Evolutionary conservation across 1,140 invertebrate species (phyloP).

Genomic region (Diprion similis): DNA sequence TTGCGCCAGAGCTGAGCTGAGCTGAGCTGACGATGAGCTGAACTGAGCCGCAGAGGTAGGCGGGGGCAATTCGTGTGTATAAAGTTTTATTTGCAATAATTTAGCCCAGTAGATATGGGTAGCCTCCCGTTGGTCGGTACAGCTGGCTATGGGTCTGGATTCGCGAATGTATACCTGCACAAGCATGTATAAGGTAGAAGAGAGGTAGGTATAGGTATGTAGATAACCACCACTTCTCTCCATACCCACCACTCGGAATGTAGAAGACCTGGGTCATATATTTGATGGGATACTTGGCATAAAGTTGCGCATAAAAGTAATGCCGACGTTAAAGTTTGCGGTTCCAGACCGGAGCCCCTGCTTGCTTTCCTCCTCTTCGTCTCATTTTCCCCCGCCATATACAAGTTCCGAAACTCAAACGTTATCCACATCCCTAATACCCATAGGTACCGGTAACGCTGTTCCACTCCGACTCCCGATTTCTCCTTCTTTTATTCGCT

Average conservation of each 20-base stretch:
- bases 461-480: conserved; percentile 24
- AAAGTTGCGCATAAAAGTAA: conserved; percentile 63
- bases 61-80: conserved; percentile 59
- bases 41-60: conserved; percentile 4
- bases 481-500: conserved; percentile 17
- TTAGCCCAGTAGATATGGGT: conserved; percentile 40
- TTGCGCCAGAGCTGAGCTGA: conserved; percentile 29
- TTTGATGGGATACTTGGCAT: conserved; percentile 63
- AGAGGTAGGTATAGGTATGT: conserved; percentile 12
- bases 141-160: not conserved
- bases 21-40: too few species aligned
- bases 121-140: not conserved
- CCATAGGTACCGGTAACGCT: too few species aligned
- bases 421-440: not conserved
- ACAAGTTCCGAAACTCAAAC: not conserved
- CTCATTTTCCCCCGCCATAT: conserved; percentile 10
- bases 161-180: too few species aligned
- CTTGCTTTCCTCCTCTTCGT: conserved; percentile 31
- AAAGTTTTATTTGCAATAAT: conserved; percentile 64
- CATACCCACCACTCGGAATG: conserved; percentile 32
- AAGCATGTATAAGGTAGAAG: not conserved
- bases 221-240: not conserved
- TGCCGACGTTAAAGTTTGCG: conserved; percentile 62
- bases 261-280: conserved; percentile 53
- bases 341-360: conserved; percentile 50